These are phyloP conservation scores for Diorhabda sublineata DNA, from an alignment of 1,140 invertebrate species.

Conservation along the genomic window DNA sequence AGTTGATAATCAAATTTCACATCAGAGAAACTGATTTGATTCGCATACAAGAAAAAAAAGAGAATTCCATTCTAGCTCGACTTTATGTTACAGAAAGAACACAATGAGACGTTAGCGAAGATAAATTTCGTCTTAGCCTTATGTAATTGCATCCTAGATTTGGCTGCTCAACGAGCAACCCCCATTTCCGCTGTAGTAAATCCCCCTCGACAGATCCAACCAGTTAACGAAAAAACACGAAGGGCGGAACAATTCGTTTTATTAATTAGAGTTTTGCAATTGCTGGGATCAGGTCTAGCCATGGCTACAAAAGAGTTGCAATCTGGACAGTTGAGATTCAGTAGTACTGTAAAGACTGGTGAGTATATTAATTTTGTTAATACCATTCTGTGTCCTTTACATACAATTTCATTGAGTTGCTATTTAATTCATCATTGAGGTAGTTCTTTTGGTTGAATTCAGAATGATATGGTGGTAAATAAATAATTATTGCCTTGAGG, in stretches of 20 bases:
- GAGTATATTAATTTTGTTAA: slow-evolving; percentile 25
- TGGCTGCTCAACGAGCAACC: slow-evolving; percentile 73
- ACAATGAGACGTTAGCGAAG: slow-evolving; percentile 91
- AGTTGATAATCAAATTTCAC: too few relatives aligned
- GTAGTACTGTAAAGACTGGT: slow-evolving; percentile 86
- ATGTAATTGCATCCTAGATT: slow-evolving; percentile 84
- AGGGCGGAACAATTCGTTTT: slow-evolving; percentile 89
- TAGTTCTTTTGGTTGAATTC: too few relatives aligned
- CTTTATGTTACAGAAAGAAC: slow-evolving; percentile 63
- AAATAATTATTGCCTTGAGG: too few relatives aligned
- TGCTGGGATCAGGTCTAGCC: slow-evolving; percentile 86
- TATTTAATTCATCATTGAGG: too few relatives aligned
- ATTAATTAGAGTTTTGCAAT: slow-evolving; percentile 81
- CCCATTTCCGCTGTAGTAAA: slow-evolving; percentile 60
- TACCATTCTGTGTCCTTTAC: too few relatives aligned
- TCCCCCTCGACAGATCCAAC: slow-evolving; percentile 45
- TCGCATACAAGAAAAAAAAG: too few relatives aligned
- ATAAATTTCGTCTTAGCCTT: slow-evolving; percentile 88
- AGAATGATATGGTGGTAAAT: too few relatives aligned
- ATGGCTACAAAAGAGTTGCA: slow-evolving; percentile 86
- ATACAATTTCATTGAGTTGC: too few relatives aligned
- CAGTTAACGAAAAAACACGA: slow-evolving; percentile 45
- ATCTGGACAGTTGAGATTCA: slow-evolving; percentile 78
- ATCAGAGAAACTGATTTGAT: too few relatives aligned
- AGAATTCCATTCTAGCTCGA: too few relatives aligned